These are phyloP conservation scores for Acholoe squamosa DNA, from an alignment of 2,888 invertebrate genomes.

Conservation along the genomic window DNA sequence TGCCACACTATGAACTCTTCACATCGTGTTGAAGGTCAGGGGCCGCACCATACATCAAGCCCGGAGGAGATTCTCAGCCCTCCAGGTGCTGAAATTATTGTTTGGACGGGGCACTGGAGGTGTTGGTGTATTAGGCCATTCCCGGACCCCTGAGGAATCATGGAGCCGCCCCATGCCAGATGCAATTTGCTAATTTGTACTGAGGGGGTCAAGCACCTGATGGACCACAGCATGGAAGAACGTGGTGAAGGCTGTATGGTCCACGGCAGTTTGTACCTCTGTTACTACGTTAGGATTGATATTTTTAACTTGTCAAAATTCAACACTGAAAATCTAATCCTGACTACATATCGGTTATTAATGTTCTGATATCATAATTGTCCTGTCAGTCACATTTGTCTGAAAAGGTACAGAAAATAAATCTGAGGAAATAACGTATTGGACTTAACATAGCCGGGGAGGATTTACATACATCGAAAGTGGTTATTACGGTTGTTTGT, in stretches of 20 bases:
- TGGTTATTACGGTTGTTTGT: too few species aligned
- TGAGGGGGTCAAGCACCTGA: slow-evolving; percentile 47
- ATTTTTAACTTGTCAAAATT: too few species aligned
- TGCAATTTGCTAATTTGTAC: slow-evolving; percentile 59
- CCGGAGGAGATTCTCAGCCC: slow-evolving; percentile 17
- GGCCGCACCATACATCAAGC: neutral
- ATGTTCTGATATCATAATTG: too few species aligned
- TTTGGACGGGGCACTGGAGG: slow-evolving; percentile 50
- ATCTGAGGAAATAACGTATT: too few species aligned
- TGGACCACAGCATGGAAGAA: slow-evolving; percentile 13
- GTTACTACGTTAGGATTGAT: too few species aligned
- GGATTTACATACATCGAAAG: too few species aligned
- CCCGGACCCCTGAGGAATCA: slow-evolving; percentile 35
- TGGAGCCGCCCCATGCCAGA: slow-evolving; percentile 45
- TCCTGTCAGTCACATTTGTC: too few species aligned
- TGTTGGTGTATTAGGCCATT: slow-evolving; percentile 49
- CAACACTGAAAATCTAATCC: too few species aligned
- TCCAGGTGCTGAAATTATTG: slow-evolving; percentile 46
- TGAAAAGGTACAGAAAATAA: too few species aligned
- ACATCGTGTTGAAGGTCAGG: slow-evolving; percentile 31
- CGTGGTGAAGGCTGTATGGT: neutral
- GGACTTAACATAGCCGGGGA: too few species aligned
- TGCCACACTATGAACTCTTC: too few species aligned
- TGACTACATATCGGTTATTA: too few species aligned
- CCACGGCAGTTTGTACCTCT: neutral